phyloP scores from a whole-genome alignment of 2,113 vertebrate species.

The Hyla sarda region DNA sequence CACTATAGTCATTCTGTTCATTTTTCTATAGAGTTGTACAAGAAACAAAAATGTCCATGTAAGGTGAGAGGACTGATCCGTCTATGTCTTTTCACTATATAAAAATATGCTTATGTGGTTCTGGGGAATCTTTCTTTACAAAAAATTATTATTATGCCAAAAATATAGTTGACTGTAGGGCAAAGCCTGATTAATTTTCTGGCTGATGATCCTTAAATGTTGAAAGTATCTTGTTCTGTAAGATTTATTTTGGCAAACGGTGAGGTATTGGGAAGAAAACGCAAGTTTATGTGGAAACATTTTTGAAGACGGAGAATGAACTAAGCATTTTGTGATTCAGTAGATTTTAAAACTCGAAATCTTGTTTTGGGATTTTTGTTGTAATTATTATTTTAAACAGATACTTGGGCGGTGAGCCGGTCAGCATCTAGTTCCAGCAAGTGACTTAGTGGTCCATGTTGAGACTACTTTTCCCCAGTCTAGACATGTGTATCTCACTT shows the following conservation, averaged over 20 bases:
- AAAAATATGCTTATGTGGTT: constrained; percentile 16
- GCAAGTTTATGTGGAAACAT: constrained; percentile 53
- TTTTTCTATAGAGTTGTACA: not conserved
- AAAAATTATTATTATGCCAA: constrained; percentile 40
- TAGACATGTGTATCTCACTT: constrained; percentile 40
- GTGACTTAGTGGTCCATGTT: constrained; percentile 38
- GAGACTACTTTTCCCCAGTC: constrained; percentile 23
- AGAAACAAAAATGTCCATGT: not conserved
- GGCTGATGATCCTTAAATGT: constrained; percentile 37
- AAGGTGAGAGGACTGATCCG: not conserved
- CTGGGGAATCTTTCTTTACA: constrained; percentile 16
- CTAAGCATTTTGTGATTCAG: constrained; percentile 40
- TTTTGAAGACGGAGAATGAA: constrained; percentile 20
- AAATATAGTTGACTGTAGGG: constrained; percentile 42
- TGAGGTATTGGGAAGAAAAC: constrained; percentile 19
- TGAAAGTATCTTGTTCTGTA: constrained; percentile 54
- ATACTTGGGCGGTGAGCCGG: constrained; percentile 65
- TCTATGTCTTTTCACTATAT: not conserved
- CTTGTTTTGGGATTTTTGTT: constrained; percentile 35
- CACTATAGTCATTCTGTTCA: not conserved
- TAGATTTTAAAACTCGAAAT: not conserved
- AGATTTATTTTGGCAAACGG: constrained; percentile 52
- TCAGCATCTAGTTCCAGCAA: constrained; percentile 49
- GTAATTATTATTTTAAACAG: constrained; percentile 43
- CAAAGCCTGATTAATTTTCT: constrained; percentile 47